Evolutionary conservation across 2,888 invertebrate genomes (phyloP).

Genomic region (Acrobasis suavella): DNA sequence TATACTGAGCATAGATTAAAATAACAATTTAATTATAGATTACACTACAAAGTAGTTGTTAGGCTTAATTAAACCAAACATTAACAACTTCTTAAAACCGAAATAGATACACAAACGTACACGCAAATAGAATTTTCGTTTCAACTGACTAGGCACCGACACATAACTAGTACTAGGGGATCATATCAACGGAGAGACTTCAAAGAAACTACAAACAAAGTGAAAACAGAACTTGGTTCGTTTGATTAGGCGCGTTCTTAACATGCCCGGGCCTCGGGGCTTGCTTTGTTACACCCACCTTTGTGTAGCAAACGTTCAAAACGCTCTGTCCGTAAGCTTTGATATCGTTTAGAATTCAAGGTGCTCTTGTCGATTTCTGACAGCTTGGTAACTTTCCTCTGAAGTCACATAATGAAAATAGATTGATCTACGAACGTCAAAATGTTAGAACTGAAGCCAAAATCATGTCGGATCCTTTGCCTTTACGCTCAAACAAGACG

Average conservation of each 20-base stretch:
- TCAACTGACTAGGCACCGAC: conserved; percentile 35
- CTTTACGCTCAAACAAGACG: not conserved
- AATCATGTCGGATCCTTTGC: conserved; percentile 18
- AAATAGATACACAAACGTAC: conserved; percentile 26
- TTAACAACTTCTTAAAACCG: not conserved
- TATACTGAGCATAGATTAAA: too few species aligned
- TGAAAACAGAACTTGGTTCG: conserved; percentile 68
- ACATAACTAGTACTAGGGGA: conserved; percentile 58
- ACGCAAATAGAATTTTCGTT: conserved; percentile 28
- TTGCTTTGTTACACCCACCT: conserved; percentile 69
- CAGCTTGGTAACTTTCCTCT: conserved; percentile 45
- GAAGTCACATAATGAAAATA: conserved; percentile 31
- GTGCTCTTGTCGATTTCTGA: conserved; percentile 65
- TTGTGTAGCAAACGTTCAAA: conserved; percentile 51
- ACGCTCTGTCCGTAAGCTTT: conserved; percentile 55
- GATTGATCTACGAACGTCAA: conserved; percentile 13
- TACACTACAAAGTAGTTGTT: not conserved
- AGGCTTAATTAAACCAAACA: not conserved
- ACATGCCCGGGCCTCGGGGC: conserved; percentile 63
- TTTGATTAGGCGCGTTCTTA: conserved; percentile 78
- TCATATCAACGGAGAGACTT: conserved; percentile 66
- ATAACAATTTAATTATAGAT: not conserved
- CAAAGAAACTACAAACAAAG: conserved; percentile 78
- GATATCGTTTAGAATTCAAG: conserved; percentile 43
- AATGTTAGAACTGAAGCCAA: conserved; percentile 23